phyloP scores from a whole-genome alignment of 2,113 vertebrate species.

The Sinocyclocheilus maitianheensis region DNA sequence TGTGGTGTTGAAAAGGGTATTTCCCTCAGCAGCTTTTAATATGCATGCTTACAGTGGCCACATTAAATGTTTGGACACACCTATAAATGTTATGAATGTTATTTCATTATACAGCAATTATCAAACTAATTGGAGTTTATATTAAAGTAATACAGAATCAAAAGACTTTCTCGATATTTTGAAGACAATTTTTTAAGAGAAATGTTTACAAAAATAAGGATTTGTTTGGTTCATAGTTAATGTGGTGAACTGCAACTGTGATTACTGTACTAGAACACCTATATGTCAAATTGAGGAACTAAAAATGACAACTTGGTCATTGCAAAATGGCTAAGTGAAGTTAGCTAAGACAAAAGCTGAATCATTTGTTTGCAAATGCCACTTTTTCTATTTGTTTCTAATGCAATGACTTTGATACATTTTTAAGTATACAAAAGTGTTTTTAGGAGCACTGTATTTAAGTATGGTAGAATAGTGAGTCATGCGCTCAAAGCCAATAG shows the following conservation, averaged over 20 bases:
- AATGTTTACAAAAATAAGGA: neutral
- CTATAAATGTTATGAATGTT: neutral
- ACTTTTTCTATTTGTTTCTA: neutral
- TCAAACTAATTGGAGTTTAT: neutral
- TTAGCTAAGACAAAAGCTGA: neutral
- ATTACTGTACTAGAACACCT: neutral
- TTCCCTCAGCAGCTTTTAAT: neutral
- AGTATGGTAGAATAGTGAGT: neutral
- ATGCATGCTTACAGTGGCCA: too few species aligned
- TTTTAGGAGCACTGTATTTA: neutral
- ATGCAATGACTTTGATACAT: neutral
- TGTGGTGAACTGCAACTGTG: neutral
- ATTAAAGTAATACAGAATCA: neutral
- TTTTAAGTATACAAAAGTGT: neutral
- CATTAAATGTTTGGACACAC: neutral
- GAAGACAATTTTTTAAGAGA: too few species aligned
- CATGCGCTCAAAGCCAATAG: constrained; percentile 28
- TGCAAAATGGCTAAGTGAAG: neutral
- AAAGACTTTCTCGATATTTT: neutral
- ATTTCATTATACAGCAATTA: neutral
- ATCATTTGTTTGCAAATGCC: neutral
- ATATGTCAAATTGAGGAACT: neutral
- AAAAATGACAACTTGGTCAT: neutral
- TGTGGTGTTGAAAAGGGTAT: neutral
- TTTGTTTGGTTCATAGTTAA: neutral